Percentiles rank a stretch among this genome's conserved stretches.
Evolutionary conservation across 1,140 invertebrate species (phyloP).

Genomic region (Sycobia sp.): DNA sequence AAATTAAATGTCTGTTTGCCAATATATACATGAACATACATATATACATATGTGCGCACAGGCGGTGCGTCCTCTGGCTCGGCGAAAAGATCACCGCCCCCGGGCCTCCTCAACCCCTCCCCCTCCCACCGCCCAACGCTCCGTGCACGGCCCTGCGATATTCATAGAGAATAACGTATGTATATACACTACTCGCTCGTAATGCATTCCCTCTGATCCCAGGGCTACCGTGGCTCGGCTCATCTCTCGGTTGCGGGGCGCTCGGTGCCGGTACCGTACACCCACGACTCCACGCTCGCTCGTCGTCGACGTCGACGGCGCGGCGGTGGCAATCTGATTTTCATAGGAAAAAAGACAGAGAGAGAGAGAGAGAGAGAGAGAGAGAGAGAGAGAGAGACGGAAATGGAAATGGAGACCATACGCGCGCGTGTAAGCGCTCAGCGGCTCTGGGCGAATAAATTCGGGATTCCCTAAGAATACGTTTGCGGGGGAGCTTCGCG

Average conservation of each 20-base stretch:
- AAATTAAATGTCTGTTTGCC: constrained; percentile 56
- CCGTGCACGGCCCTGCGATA: constrained; percentile 40
- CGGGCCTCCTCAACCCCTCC: background rate
- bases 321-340: constrained; percentile 35
- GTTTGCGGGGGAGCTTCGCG: background rate
- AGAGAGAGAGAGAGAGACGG: background rate
- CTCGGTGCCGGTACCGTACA: too few species aligned
- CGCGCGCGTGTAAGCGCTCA: too few species aligned
- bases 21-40: constrained; percentile 28
- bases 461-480: constrained; percentile 12
- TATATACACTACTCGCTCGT: constrained; percentile 37
- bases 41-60: background rate
- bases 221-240: too few species aligned
- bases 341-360: constrained; percentile 10
- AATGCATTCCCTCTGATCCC: constrained; percentile 52
- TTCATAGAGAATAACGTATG: constrained; percentile 46
- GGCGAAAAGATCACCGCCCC: constrained; percentile 32
- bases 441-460: constrained; percentile 18
- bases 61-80: too few species aligned
- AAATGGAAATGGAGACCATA: background rate
- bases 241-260: too few species aligned
- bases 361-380: background rate
- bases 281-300: too few species aligned
- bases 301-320: too few species aligned
- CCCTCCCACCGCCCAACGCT: constrained; percentile 30